Evolutionary conservation across 64 coral and sea anemone species (phyloP), one percentile per base, ranked within the genome.

Genomic region (Dendronephthya gigantea): DNA sequence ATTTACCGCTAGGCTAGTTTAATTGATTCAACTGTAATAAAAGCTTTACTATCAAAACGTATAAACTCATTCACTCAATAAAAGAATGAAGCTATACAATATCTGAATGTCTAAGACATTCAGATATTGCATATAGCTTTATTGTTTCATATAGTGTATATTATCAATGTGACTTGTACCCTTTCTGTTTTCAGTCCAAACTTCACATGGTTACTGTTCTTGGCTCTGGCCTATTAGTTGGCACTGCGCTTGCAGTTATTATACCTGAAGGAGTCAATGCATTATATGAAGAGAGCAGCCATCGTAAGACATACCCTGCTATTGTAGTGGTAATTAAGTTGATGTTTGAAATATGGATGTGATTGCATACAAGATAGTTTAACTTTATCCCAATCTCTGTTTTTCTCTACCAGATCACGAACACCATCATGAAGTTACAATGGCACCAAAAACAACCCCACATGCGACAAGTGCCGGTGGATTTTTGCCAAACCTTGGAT

Each of bases 251-350:
- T 17, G 95, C 95, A 29, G 92, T 98, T 5, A 93, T 98, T 49
- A 98, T 98, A 35, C 95, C 95, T 25, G 95, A 98, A 47, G 95
- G 92, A 40, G 92, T 98, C 39, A 87, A 98, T 90, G 90, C 95
- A 10, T 75, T 98, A 28, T 98, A 98, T 88, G 95, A 82, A 31
- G 51, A 92, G 30, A 83, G 89, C 28, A 66, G 38, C 39, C 89
- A 97, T 93, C 91, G 95, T 98, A 82, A 89, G 94, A 79, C 9
- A 79, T 33, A 79, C 36, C 14, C 22, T 79, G 28, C 72, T 35
- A 34, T 29, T 33, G 32, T 29, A 33, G 30, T 36, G 12, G 72
- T 8, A 15, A 10, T 19, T 79, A 33, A 29, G 16, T n/a, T 30
- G 19, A n/a, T n/a, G 58, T 66, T 66, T 66, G 58, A 17, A 22